Evolutionary conservation across 64 coral and sea anemone genomes (phyloP).

Genomic region (Porites australiensis): DNA sequence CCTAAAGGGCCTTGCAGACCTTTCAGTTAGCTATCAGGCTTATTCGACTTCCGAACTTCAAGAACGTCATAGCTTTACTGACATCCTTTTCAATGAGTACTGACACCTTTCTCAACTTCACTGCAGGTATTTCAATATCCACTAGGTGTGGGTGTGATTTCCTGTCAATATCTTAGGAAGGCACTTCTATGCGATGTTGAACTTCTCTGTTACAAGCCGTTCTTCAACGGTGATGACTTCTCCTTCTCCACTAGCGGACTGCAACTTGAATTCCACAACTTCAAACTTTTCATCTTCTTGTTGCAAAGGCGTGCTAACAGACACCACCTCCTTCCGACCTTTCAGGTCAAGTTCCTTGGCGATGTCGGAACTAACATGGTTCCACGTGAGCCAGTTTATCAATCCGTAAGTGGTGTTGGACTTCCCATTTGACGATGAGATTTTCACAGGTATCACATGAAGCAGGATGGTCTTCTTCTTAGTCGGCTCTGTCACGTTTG

Average conservation of each 20-base stretch:
- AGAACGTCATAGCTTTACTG: constrained; percentile 14
- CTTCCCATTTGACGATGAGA: background rate
- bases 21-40: constrained; percentile 21
- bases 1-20: background rate
- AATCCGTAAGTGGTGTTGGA: constrained; percentile 59
- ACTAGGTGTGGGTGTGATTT: constrained; percentile 40
- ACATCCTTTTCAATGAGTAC: constrained; percentile 72
- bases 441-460: constrained; percentile 49
- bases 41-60: constrained; percentile 26
- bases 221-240: constrained; percentile 34
- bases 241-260: constrained; percentile 36
- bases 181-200: constrained; percentile 58
- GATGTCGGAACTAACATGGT: constrained; percentile 38
- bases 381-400: constrained; percentile 49
- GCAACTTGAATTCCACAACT: constrained; percentile 24
- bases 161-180: constrained; percentile 52
- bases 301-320: constrained; percentile 21
- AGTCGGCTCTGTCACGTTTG: background rate
- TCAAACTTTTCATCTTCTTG: constrained; percentile 49
- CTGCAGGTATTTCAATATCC: constrained; percentile 70
- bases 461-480: constrained; percentile 31
- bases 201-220: constrained; percentile 20
- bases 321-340: constrained; percentile 19
- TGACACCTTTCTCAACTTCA: constrained; percentile 56
- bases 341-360: constrained; percentile 44